Evolutionary conservation across 1,140 invertebrate genomes (phyloP).

Genomic region (Chrysopa pallens): DNA sequence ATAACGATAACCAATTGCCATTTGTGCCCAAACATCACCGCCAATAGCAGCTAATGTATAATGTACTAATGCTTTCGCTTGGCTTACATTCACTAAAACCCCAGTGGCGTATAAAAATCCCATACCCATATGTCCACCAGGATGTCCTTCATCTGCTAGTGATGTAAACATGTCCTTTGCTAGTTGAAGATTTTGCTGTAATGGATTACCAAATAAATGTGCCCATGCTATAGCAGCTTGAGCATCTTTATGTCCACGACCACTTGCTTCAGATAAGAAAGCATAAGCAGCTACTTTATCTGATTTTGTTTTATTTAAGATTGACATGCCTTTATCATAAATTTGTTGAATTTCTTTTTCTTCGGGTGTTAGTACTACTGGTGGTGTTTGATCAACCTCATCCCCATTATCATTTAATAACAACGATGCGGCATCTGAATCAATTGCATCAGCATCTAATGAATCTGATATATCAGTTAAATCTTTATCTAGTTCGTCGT

Average conservation of each 20-base stretch:
- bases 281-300: conserved; percentile 46
- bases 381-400: conserved; percentile 27
- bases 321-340: conserved; percentile 40
- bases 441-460: conserved; percentile 7
- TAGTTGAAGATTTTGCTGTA: conserved; percentile 53
- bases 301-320: conserved; percentile 44
- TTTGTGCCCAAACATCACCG: conserved; percentile 80
- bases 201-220: conserved; percentile 59
- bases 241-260: conserved; percentile 60
- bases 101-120: conserved; percentile 83
- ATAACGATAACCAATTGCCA: conserved; percentile 81
- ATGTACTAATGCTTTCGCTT: conserved; percentile 76
- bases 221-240: conserved; percentile 73
- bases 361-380: conserved; percentile 32
- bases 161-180: conserved; percentile 63
- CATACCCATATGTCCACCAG: conserved; percentile 69
- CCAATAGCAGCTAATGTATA: conserved; percentile 81
- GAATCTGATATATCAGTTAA: conserved; percentile 2
- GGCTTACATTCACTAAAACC: conserved; percentile 66
- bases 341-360: conserved; percentile 45
- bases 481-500: conserved; percentile 2
- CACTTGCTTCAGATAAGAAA: conserved; percentile 52
- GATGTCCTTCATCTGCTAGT: conserved; percentile 55
- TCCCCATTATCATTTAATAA: conserved; percentile 7
- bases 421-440: conserved; percentile 5